A percentile compares a stretch with the other conserved stretches of the same genome.
Evolutionary conservation across 2,888 invertebrate genomes (phyloP).

Genomic region (Isotomurus palustris): DNA sequence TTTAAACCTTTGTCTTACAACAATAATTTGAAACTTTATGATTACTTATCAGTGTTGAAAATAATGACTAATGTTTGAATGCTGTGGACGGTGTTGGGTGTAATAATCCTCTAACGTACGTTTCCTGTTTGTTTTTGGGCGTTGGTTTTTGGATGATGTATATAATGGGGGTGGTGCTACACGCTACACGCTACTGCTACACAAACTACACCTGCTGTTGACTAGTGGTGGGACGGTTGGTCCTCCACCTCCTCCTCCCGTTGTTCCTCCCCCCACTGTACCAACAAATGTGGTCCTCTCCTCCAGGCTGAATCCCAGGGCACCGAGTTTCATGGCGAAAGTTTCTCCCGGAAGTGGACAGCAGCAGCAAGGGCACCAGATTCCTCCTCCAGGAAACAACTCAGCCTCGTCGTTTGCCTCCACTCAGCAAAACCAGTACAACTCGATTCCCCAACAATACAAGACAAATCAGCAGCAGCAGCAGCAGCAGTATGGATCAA

Average conservation of each 20-base stretch:
- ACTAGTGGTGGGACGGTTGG: slow-evolving; percentile 8
- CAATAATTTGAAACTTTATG: too few species aligned
- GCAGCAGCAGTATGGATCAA: slow-evolving; percentile 14
- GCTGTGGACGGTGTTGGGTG: too few species aligned
- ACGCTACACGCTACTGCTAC: background rate
- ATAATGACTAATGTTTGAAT: too few species aligned
- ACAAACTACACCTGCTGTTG: background rate
- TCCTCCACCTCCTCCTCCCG: slow-evolving; percentile 28
- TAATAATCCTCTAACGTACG: too few species aligned
- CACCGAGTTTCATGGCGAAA: slow-evolving; percentile 62
- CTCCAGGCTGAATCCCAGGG: slow-evolving; percentile 72
- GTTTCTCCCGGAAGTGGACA: slow-evolving; percentile 17
- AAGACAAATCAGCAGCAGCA: slow-evolving; percentile 14
- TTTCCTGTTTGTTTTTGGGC: too few species aligned
- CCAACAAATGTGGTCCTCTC: slow-evolving; percentile 52
- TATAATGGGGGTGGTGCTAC: background rate
- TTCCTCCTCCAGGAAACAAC: slow-evolving; percentile 1
- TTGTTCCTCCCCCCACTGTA: slow-evolving; percentile 29
- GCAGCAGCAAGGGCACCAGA: slow-evolving; percentile 8
- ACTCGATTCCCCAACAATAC: slow-evolving; percentile 15
- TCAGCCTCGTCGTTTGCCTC: slow-evolving; percentile 9
- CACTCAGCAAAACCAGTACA: slow-evolving; percentile 15
- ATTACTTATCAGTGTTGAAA: too few species aligned
- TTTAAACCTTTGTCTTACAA: too few species aligned
- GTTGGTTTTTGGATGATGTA: background rate